Conservation (phyloP, 2,113 vertebrate species). For the Dicaeum eximium region DNA sequence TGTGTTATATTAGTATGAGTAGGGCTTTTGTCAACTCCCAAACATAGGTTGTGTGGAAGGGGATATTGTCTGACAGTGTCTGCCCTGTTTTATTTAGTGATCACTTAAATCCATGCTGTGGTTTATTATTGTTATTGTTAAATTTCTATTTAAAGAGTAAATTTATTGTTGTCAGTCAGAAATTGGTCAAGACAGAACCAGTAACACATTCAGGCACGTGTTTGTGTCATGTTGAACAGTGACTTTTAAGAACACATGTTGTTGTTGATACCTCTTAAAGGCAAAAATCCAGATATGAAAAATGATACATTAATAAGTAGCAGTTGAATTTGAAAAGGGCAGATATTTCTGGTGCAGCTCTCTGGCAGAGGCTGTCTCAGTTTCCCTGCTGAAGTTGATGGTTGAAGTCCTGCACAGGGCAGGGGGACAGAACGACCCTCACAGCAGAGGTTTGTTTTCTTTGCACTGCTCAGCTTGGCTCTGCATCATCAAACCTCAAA, state of each 20-base stretch:
- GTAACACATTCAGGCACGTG: rapidly evolving
- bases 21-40: not conserved
- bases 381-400: not conserved
- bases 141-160: not conserved
- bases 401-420: not conserved
- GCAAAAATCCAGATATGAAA: not conserved
- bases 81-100: not conserved
- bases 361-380: rapidly evolving
- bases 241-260: not conserved
- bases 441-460: not conserved
- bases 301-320: not conserved
- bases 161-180: not conserved
- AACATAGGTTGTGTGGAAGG: not conserved
- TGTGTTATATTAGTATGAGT: not conserved
- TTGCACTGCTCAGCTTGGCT: not conserved
- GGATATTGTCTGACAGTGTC: not conserved
- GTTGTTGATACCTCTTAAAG: not conserved
- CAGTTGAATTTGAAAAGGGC: not conserved
- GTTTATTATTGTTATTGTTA: not conserved
- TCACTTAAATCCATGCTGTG: not conserved
- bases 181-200: not conserved
- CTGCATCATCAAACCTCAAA: not conserved
- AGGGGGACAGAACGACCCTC: not conserved
- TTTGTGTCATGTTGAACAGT: not conserved
- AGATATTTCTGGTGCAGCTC: not conserved